Evolutionary conservation across 2,113 vertebrate genomes (phyloP), one percentile per base, ranked within the genome.

Genomic region (Pterocles gutturalis): DNA sequence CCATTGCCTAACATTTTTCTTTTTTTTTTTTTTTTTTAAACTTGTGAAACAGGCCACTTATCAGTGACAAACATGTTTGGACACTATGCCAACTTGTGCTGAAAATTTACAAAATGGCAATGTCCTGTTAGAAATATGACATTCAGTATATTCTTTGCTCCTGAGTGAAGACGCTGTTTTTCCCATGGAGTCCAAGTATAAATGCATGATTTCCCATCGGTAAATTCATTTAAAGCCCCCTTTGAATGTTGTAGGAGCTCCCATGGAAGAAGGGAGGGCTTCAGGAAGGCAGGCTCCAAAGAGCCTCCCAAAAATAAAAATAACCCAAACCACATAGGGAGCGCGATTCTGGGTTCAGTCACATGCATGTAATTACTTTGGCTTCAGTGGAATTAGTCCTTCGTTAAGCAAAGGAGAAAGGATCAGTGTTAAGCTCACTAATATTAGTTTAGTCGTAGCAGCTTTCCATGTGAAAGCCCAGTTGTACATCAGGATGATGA

Each of bases 401-500:
- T 87, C 43, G 51, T 55, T 73, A 93, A 79, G 57, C 46, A 77
- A 48, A 80, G 34, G 33, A 83, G n/a, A 92, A 93, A 90, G 20
- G 29, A 69, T 77, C 17, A 81, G 49, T 70, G 29, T 90, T 94
- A 93, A 95, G 12, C n/a, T 66, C 11, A 31, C 16, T 6, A 83
- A 93, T 76, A 61, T 58, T 90, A 90, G 80, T 93, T 73, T 46
- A 88, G 58, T 78, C 0, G 0, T 73, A 66, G 54, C 43, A 62
- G 22, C 88, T 96, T 93, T 93, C 34, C 49, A 36, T 78, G 55
- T 87, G 90, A 89, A 94, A 94, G 55, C 38, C 72, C 34, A 16
- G 29, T 89, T 77, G 67, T 78, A 51, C 67, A 73, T 62, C 54
- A 34, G 45, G 36, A 88, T 60, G 75, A 90, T 80, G 75, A 92